Evolutionary conservation across 2,888 invertebrate species (phyloP), one percentile per base, ranked within the genome.

Genomic region (Macropis europaea): DNA sequence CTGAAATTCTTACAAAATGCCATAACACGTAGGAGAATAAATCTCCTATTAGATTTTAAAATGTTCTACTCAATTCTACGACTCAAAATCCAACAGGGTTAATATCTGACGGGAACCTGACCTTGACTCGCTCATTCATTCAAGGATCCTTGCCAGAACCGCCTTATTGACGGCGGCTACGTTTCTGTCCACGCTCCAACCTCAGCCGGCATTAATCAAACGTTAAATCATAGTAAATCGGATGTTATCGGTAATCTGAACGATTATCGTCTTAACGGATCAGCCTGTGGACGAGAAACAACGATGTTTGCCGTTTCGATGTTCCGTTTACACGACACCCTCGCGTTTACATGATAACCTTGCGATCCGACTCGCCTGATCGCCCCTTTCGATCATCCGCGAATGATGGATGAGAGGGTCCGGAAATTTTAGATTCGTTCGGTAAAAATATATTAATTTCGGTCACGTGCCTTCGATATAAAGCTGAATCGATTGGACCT

Each of bases 201-300:
- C 40, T 40, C n/a, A 15, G 3, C 40, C 9, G 40, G 2, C 22
- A 50, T 60, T 60, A 50, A 50, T 50, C 40, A 50, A 60, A 38
- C 48, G 38, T 28, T 47, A 48, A 48, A 59, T 59, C 47, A 28
- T 15, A 38, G 13, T 47, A 28, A 59, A 60, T 40, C 60, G 50
- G 50, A 60, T 60, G 30, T 15, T 32, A 40, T 60, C 50, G 2
- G 26, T 50, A 50, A 30, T 40, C 22, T 13, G 2, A 40, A n/a
- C 7, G 50, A 50, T 60, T 50, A 42, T 40, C 7, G 30, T 50
- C 50, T 32, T 40, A 40, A 60, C 5, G 15, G 60, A 50, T 50
- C 28, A 19, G 24, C 11, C 19, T 22, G 28, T 43, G 24, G 26
- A 7, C 17, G 6, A 26, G 1, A 3, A 17, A 32, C n/a, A 13